Evolutionary conservation across 2,113 vertebrate species (phyloP).

Genomic region (Xenopus laevis): DNA sequence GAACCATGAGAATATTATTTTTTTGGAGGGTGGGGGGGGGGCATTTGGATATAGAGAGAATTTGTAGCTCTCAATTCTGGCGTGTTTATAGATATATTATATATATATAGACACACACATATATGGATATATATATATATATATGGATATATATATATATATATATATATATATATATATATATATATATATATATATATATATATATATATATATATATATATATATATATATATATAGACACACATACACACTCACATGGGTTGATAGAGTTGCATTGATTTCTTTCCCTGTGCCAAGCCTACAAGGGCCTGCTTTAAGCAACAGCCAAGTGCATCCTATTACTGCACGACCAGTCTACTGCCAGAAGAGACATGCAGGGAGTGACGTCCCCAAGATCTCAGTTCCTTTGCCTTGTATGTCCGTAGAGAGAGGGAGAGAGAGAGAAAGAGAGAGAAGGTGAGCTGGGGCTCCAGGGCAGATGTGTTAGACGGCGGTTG

Average conservation of each 20-base stretch:
- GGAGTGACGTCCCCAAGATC: slow-evolving; percentile 58
- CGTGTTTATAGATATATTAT: no score
- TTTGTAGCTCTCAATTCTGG: not conserved
- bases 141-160: no score
- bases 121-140: no score
- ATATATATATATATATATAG: no score
- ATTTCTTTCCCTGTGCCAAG: slow-evolving; percentile 48
- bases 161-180: no score
- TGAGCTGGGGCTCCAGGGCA: not conserved
- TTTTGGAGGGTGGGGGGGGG: not conserved
- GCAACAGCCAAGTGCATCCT: slow-evolving; percentile 56
- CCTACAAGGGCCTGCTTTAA: slow-evolving; percentile 60
- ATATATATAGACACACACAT: no score
- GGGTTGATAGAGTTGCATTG: slow-evolving; percentile 36
- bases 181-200: no score
- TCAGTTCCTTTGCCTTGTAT: not conserved
- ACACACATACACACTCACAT: no score
- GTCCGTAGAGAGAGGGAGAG: not conserved
- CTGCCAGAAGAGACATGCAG: slow-evolving; percentile 56
- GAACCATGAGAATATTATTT: not conserved
- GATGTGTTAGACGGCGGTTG: slow-evolving; percentile 46
- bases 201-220: no score
- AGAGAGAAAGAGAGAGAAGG: not conserved
- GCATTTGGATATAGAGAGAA: not conserved
- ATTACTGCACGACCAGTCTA: slow-evolving; percentile 54